These are phyloP conservation scores for Silurus aristotelis DNA, from an alignment of 2,797 vertebrate genomes.

Conservation along the genomic window DNA sequence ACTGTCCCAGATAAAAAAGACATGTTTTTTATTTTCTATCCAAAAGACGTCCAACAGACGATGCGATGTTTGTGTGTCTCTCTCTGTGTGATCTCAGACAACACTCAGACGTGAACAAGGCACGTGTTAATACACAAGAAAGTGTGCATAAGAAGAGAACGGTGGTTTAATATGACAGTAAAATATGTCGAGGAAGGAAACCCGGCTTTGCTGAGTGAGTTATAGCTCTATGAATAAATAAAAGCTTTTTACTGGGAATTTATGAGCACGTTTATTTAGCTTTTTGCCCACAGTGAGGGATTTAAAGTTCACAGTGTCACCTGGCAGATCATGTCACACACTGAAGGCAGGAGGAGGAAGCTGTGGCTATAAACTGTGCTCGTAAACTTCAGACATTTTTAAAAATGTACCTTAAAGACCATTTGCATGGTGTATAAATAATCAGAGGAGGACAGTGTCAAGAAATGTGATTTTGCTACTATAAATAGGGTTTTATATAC, in stretches of 20 bases:
- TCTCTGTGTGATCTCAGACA: background rate
- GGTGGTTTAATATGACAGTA: background rate
- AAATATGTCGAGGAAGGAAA: constrained; percentile 9
- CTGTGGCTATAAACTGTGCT: background rate
- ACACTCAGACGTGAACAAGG: background rate
- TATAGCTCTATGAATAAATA: constrained; percentile 13
- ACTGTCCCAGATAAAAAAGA: constrained; percentile 34
- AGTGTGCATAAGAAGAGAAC: background rate
- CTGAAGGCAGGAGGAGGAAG: background rate
- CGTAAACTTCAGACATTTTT: background rate
- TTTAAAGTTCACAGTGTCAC: constrained; percentile 8
- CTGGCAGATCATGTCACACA: background rate
- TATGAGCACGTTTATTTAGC: too few species aligned
- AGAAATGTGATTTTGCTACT: background rate
- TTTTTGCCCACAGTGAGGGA: constrained; percentile 8
- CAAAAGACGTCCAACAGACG: background rate
- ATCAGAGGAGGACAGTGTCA: background rate
- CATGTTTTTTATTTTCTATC: constrained; percentile 1
- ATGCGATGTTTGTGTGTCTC: background rate
- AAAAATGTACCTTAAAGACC: background rate
- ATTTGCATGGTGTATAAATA: background rate
- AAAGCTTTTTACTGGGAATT: background rate
- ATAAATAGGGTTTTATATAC: too few species aligned
- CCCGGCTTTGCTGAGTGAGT: background rate
- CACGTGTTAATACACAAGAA: background rate